A percentile compares a stretch with the other conserved stretches of the same genome.
phyloP scores from a whole-genome alignment of 1,140 invertebrate species.

The Pentalonia nigronervosa region DNA sequence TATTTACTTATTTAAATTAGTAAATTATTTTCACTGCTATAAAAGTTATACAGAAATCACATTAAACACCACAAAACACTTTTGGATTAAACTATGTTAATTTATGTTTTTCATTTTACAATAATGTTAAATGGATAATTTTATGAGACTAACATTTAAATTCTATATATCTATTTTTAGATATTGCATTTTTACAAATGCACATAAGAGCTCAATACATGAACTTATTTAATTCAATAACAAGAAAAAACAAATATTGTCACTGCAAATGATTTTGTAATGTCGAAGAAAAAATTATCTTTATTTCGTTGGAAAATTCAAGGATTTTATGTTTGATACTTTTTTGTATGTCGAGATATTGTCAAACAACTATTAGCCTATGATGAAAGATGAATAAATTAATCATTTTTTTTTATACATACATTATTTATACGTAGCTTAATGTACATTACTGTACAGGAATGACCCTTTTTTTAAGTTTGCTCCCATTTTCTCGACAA shows the following conservation, averaged over 20 bases:
- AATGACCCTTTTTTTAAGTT: not conserved
- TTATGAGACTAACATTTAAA: not conserved
- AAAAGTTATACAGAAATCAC: not conserved
- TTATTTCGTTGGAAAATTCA: not conserved
- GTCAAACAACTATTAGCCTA: not conserved
- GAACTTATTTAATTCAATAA: too few relatives aligned
- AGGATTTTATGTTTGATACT: not conserved
- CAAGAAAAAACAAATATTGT: not conserved
- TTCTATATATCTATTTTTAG: too few relatives aligned
- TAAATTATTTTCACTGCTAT: not conserved
- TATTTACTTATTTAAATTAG: not conserved
- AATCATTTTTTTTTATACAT: not conserved
- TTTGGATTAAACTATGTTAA: not conserved
- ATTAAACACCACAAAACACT: not conserved
- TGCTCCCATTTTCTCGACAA: not conserved
- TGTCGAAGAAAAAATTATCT: not conserved
- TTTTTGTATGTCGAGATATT: not conserved
- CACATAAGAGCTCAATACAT: too few relatives aligned
- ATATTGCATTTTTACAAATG: not conserved
- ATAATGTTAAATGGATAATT: not conserved
- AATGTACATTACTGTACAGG: not conserved
- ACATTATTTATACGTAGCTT: not conserved
- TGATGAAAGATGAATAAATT: not conserved
- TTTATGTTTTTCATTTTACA: not conserved
- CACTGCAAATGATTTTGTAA: not conserved